Evolutionary conservation across 2,113 vertebrate genomes (phyloP).

Genomic region (Perognathus longimembris): DNA sequence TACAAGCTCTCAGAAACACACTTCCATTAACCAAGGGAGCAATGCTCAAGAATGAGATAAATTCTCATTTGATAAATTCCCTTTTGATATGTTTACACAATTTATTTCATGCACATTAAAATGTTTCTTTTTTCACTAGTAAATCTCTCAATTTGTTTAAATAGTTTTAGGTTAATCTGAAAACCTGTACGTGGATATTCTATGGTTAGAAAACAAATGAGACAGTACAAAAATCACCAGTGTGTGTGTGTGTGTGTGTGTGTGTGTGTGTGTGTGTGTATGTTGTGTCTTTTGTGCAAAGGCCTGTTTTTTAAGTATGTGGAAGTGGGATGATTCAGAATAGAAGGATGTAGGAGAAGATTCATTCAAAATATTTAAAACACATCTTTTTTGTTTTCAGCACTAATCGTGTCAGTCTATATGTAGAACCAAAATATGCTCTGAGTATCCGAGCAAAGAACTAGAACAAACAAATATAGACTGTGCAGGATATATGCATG

Average conservation of each 20-base stretch:
- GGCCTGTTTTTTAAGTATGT: constrained; percentile 1
- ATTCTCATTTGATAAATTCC: background rate
- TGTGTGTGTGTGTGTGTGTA: background rate
- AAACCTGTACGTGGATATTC: background rate
- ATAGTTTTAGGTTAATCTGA: background rate
- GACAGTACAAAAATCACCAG: background rate
- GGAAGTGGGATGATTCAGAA: background rate
- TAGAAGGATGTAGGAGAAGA: background rate
- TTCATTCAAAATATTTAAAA: background rate
- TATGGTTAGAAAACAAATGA: background rate
- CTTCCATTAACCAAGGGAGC: background rate
- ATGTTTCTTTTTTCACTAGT: background rate
- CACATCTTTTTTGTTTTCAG: background rate
- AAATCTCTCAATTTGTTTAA: constrained; percentile 30
- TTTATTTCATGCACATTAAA: constrained; percentile 22
- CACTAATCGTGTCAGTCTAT: background rate
- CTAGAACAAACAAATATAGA: background rate
- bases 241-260: no score
- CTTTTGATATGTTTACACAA: background rate
- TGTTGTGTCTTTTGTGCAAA: background rate
- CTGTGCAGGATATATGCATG: background rate
- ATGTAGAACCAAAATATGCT: background rate
- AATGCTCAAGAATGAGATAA: background rate
- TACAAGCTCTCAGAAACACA: background rate
- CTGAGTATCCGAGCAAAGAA: background rate